These are phyloP conservation scores for Idaea aversata DNA, from an alignment of 2,888 invertebrate species.

Conservation along the genomic window DNA sequence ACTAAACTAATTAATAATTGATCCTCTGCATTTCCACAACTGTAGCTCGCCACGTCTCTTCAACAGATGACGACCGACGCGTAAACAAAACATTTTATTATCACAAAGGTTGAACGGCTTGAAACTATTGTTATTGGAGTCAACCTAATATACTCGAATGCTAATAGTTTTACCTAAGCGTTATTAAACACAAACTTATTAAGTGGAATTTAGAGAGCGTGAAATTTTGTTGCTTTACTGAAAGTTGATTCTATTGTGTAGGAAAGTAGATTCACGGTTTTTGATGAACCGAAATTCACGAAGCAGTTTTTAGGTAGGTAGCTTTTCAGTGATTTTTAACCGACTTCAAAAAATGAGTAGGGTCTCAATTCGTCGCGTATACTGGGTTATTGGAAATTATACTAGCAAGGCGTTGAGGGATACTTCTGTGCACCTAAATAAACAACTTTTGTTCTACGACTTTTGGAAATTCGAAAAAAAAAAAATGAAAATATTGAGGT, in stretches of 20 bases:
- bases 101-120: conserved; percentile 39
- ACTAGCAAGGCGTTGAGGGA: no score
- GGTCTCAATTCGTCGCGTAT: no score
- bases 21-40: conserved; percentile 18
- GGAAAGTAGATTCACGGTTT: neutral
- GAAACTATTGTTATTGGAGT: conserved; percentile 42
- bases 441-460: no score
- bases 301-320: no score
- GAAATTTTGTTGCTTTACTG: neutral
- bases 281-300: neutral
- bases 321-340: no score
- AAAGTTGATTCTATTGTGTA: neutral
- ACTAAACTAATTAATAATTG: no score
- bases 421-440: no score
- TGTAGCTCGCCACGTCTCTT: conserved; percentile 20
- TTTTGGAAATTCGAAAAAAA: no score
- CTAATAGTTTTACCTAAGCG: conserved; percentile 6
- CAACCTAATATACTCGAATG: conserved; percentile 23
- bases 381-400: no score
- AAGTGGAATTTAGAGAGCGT: conserved; percentile 17
- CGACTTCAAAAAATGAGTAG: no score
- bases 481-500: no score
- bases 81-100: conserved; percentile 58
- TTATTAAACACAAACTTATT: conserved; percentile 25
- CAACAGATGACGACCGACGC: conserved; percentile 42